A percentile compares a stretch with the other conserved stretches of the same genome.
Conservation (phyloP, 1,140 invertebrate species). For the Physella acuta region DNA sequence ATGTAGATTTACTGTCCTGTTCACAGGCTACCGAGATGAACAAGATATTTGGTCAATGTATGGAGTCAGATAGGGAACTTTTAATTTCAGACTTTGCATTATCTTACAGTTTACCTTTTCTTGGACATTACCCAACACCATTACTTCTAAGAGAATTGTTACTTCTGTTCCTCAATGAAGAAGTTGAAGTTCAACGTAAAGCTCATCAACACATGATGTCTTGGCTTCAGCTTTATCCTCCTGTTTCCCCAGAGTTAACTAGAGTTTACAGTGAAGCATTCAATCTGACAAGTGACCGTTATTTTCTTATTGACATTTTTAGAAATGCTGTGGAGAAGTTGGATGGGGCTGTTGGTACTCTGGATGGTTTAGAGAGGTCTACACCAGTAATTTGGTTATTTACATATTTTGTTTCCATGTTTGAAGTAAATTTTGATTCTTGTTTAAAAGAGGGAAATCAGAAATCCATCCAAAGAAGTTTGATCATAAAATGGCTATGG, state of each 20-base stretch:
- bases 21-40: too few relatives aligned
- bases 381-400: neutral
- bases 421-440: constrained; percentile 14
- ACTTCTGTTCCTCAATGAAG: neutral
- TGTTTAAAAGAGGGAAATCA: constrained; percentile 2
- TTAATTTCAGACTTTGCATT: neutral
- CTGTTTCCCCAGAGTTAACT: neutral
- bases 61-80: neutral
- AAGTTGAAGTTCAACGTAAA: neutral
- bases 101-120: neutral
- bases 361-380: too few relatives aligned
- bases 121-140: neutral
- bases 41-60: too few relatives aligned
- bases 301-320: constrained; percentile 3
- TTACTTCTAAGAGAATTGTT: neutral
- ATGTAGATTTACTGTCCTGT: too few relatives aligned
- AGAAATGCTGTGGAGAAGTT: neutral
- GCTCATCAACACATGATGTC: neutral
- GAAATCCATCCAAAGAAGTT: neutral
- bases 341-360: neutral
- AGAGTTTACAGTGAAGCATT: constrained; percentile 2
- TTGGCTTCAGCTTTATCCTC: constrained; percentile 11
- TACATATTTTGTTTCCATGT: constrained; percentile 12
- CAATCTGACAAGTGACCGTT: neutral
- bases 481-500: constrained; percentile 17